Percentiles rank a stretch among this genome's conserved stretches.
Conservation (phyloP, 2,888 invertebrate species). For the Caenorhabditis zanzibari region DNA sequence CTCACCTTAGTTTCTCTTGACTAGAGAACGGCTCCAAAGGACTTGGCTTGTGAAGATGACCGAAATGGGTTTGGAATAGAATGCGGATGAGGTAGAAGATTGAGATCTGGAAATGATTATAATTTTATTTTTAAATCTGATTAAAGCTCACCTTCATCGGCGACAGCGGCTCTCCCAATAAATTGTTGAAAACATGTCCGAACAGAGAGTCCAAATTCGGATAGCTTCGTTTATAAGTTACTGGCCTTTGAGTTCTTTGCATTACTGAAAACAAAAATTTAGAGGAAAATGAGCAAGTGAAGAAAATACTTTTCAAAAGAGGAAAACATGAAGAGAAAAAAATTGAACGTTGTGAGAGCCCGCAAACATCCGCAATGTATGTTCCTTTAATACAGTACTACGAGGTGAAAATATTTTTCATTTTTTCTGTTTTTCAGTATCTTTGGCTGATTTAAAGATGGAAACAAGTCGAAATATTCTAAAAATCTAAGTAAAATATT, state of each 20-base stretch:
- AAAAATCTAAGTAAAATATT: too few relatives aligned
- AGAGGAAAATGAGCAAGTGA: not conserved
- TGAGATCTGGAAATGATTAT: slow-evolving; percentile 30
- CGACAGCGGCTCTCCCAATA: slow-evolving; percentile 62
- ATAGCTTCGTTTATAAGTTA: not conserved
- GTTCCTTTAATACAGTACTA: too few relatives aligned
- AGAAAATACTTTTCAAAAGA: too few relatives aligned
- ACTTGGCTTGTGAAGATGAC: slow-evolving; percentile 25
- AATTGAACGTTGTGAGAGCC: too few relatives aligned
- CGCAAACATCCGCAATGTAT: too few relatives aligned
- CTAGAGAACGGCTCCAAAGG: not conserved
- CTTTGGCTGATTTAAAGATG: too few relatives aligned
- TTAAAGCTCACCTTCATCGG: slow-evolving; percentile 46
- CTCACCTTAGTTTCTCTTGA: not conserved
- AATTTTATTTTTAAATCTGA: too few relatives aligned
- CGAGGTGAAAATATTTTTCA: too few relatives aligned
- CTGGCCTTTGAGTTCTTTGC: slow-evolving; percentile 8
- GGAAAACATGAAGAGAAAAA: too few relatives aligned
- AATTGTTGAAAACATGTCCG: slow-evolving; percentile 55
- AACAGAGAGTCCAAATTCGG: slow-evolving; percentile 68
- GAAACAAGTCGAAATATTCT: too few relatives aligned
- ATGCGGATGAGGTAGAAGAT: slow-evolving; percentile 56
- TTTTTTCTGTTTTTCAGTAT: too few relatives aligned
- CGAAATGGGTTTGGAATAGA: slow-evolving; percentile 58
- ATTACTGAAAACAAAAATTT: slow-evolving; percentile 6